phyloP scores from a whole-genome alignment of 2,888 invertebrate species.

The Chrysodeixis includens region DNA sequence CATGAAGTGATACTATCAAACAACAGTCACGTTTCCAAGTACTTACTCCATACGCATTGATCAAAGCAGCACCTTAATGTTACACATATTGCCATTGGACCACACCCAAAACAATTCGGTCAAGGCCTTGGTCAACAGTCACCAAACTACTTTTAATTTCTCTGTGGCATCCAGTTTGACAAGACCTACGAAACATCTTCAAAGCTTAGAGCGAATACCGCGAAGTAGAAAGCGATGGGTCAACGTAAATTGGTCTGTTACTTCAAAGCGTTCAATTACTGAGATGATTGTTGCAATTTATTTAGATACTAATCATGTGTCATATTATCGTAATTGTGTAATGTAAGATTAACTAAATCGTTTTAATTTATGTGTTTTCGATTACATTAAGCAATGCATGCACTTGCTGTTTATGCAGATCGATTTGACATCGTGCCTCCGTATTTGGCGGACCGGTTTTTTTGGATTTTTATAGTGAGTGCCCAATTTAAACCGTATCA shows the following conservation, averaged over 20 bases:
- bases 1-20: conserved; percentile 10
- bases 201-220: not conserved
- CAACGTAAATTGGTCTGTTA: conserved; percentile 41
- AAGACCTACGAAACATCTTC: conserved; percentile 26
- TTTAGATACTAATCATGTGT: conserved; percentile 43
- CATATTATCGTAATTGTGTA: conserved; percentile 38
- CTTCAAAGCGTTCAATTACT: conserved; percentile 43
- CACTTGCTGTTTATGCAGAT: not conserved
- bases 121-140: conserved; percentile 73
- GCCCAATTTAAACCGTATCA: too few species aligned
- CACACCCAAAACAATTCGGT: conserved; percentile 73
- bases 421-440: not conserved
- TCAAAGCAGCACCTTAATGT: conserved; percentile 38
- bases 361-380: conserved; percentile 24
- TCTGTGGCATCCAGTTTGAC: conserved; percentile 44
- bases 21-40: conserved; percentile 34
- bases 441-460: not conserved
- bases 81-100: conserved; percentile 59
- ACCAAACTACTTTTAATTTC: conserved; percentile 73
- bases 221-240: conserved; percentile 44
- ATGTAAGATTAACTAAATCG: conserved; percentile 23
- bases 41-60: conserved; percentile 49
- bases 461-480: too few species aligned
- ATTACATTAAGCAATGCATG: conserved; percentile 11
- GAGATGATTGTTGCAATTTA: conserved; percentile 51